Base-by-base conservation (phyloP, 35 echinoderm and acorn worm genomes). In the Anneissia japonica region DNA sequence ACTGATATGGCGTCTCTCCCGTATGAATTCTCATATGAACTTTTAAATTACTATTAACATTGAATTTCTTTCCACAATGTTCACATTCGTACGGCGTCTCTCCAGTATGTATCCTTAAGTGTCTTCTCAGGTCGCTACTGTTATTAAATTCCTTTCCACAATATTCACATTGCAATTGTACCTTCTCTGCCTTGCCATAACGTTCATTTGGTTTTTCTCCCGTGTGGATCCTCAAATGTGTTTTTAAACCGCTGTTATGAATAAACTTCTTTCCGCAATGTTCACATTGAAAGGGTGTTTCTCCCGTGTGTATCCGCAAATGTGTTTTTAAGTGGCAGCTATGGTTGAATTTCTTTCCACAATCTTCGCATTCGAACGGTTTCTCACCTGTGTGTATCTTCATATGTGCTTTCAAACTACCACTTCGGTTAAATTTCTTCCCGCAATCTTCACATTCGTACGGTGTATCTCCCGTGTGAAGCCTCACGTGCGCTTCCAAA, bases 261-360 rank as follows among this genome's bases (percentile, higher is more conserved):
- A 64, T 64, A 23, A 64, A 64, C 26, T 64, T 64, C 36, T 81
- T 81, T 39, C 79, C 79, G 79, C 79, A 81, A 12, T 38, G 31
- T 38, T 81, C 79, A n/a, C 79, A 81, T 39, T 81, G 79, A 9
- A 81, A 39, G 0, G 79, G 79, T n/a, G 35, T 81, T 39, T 81
- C 79, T 30, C 79, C 79, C 5, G 79, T 81, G 79, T 81, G 79
- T 5, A 11, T 81, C 10, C 79, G 79, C 10, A 30, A 9, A 30
- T 81, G 79, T 6, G 79, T 21, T 40, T 81, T 36, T 37, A 81
- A 39, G 28, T 81, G 79, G 79, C 35, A 36, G 12, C 35, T 36
- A 36, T 81, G 79, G 36, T 38, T 81, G 36, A 81, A 81, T 30
- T 39, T 81, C 38, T 81, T 81, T 19, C 79, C 79, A 37, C 79